These are phyloP conservation scores for Condylura cristata DNA, from an alignment of 2,113 vertebrate species.

Conservation along the genomic window DNA sequence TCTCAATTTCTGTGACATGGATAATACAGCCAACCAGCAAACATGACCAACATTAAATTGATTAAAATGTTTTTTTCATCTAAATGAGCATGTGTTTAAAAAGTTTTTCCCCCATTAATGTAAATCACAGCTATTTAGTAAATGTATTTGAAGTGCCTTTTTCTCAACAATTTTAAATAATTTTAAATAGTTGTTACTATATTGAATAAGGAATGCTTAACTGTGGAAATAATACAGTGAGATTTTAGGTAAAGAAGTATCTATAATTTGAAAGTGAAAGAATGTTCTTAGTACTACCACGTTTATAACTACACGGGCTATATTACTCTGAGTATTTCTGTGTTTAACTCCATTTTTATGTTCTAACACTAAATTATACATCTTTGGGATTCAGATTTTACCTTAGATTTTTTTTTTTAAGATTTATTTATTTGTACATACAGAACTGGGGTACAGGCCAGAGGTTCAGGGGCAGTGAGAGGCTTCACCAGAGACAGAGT, in stretches of 20 bases:
- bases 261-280: neutral
- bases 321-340: conserved; percentile 8
- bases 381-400: neutral
- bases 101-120: neutral
- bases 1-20: neutral
- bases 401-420: conserved; percentile 44
- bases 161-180: neutral
- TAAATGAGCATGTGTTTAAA: conserved; percentile 28
- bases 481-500: too few relatives aligned
- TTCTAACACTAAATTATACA: neutral
- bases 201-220: neutral
- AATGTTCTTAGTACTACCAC: neutral
- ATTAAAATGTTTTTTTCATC: conserved; percentile 48
- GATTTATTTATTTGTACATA: too few relatives aligned
- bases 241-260: conserved; percentile 37
- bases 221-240: conserved; percentile 10
- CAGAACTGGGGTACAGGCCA: too few relatives aligned
- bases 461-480: too few relatives aligned
- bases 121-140: neutral
- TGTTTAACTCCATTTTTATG: neutral
- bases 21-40: neutral
- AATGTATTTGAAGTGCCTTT: neutral
- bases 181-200: neutral
- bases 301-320: neutral
- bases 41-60: neutral